Base-by-base conservation (phyloP, 2,113 vertebrate species). In the Rhinichthys klamathensis region DNA sequence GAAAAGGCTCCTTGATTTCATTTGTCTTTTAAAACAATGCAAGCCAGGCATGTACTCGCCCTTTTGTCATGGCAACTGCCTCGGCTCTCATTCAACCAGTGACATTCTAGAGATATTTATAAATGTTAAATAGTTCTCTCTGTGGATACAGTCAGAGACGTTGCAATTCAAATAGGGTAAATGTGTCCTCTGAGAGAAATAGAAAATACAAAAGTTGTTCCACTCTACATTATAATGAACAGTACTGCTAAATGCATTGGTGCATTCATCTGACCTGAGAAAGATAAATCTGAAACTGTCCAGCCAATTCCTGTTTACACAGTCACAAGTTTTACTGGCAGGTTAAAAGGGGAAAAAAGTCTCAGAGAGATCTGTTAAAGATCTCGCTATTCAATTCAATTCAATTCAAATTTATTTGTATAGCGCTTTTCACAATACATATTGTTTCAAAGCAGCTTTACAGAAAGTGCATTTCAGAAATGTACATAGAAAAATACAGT, bases 1-100 rank as follows among this genome's bases (percentile, higher is more conserved):
- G 84, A 85, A 85, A 85, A 72, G 44, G 11, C 67, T 85, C 56
- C 76, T 80, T 85, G 65, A 74, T 85, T 85, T 85, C 13, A 73
- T 73, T 74, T n/a, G 51, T 80, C 65, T 74, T 61, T 79, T 32
- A 72, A 85, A 81, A 85, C 84, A 81, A 85, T 81, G 77, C 77
- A 49, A 51, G 54, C 67, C n/a, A 16, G 25, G 9, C 77, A 73
- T 81, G 84, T 72, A 61, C 77, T 85, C 25, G 27, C 51, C 56
- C 84, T 85, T 74, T 46, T 30, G 25, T 80, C 70, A 44, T 60
- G 67, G 41, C 44, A 85, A 72, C 61, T 16, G 4, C 67, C 67
- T 23, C 56, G 7, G 77, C 51, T 72, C 60, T 60, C 41, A 73
- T 61, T 73, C 30, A 49, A 30, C 44, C n/a, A 15, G 35, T 73